Base-by-base conservation (phyloP, 2,113 vertebrate species). In the Melanocharis versteri region DNA sequence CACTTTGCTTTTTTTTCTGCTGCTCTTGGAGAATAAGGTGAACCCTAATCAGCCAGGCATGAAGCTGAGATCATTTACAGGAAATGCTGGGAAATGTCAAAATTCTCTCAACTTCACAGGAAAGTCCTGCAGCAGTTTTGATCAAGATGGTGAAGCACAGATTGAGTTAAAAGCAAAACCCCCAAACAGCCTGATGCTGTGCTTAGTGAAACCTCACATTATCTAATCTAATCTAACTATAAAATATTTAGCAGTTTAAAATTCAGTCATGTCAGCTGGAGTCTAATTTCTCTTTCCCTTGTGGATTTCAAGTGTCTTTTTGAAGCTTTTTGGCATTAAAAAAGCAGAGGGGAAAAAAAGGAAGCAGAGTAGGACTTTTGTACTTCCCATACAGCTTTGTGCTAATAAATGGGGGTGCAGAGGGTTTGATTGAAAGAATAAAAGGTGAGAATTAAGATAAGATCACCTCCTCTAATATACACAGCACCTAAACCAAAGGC, bases 231-330 rank as follows among this genome's bases (percentile, higher is more conserved):
- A 89, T 82, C 60, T 53, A 83, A 78, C 40, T 56, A 27, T 65
- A 81, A 82, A 79, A 92, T 75, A 96, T 79, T 87, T 90, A 87
- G 73, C 17, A 56, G 65, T 90, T 92, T 88, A 90, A 94, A 94
- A 96, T 95, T 87, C 75, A 94, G 76, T 75, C 44, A 9, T 89
- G 83, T 95, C 87, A 95, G 66, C 82, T 90, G 56, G 51, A 88
- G 78, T 71, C 61, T 93, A 96, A 94, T 91, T 94, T 96, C 15
- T 87, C 57, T 85, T 69, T 73, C 91, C 80, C 61, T 70, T 69
- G 65, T 79, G 89, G 94, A 91, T 91, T 93, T 73, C 62, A 85
- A 94, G 54, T 58, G 54, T 60, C 64, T 87, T 94, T 93, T 83
- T 57, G 69, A 89, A 65, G 77, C 28, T 79, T 93, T 93, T 44